Base-by-base conservation (phyloP, 2,888 invertebrate species). In the Nemotelus pantherinus region DNA sequence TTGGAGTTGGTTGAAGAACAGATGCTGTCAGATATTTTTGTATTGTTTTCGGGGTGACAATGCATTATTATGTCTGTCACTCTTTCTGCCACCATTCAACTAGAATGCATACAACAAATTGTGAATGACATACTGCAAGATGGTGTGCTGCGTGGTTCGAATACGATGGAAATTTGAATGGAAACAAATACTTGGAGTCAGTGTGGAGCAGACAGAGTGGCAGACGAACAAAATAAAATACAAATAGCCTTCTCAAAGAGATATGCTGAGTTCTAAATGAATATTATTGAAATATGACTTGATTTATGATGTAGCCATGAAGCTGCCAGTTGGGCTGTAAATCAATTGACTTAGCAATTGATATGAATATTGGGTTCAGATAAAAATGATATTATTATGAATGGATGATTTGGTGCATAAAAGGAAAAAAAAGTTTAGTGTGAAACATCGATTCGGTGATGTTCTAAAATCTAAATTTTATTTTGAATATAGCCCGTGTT, bases 261-360 rank as follows among this genome's bases (percentile, higher is more conserved):
- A 25, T 25, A 25, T 25, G 25, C 25, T 25, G 25, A 25, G 25
- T 25, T 25, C 25, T 25, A 25, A 25, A 25, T 25, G 25, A 25
- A 25, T 25, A 25, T 25, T 25, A 25, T 25, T 25, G 25, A 25
- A 25, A 25, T 25, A 25, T 25, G 25, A 25, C 25, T 25, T 25
- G 25, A 25, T 25, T 25, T 25, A 25, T 25, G 25, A 25, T 25
- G 25, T 25, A 25, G 43, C 63, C 3, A 63, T 63, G 45, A 25
- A 10, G 45, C 45, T 65, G 65, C 47, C 65, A 65, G 4, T 65
- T 65, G 2, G 9, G n/a, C 65, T n/a, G 4, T 65, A 47, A 47
- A 65, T 47, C 65, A 65, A 65, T 44, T n/a, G n/a, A 65, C 47
- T 65, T n/a, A 45, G 47, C n/a, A 47, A 65, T 45, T 65, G 65